A percentile compares a stretch with the other conserved stretches of the same genome.
These are phyloP conservation scores for Cinara cedri DNA, from an alignment of 2,888 invertebrate genomes.

Conservation along the genomic window DNA sequence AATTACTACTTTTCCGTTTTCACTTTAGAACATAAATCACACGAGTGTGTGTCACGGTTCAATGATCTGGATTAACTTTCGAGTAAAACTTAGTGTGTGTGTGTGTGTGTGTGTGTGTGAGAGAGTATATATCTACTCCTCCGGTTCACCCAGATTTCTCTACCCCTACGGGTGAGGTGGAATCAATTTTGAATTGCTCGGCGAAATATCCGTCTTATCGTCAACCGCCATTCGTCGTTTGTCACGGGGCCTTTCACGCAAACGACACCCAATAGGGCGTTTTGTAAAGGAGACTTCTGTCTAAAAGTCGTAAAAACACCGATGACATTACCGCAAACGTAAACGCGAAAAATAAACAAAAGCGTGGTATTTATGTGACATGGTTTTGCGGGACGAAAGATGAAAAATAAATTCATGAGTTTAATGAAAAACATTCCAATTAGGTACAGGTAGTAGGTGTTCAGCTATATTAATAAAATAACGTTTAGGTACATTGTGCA, in stretches of 20 bases:
- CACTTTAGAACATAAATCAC: conserved; percentile 36
- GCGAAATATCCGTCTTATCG: conserved; percentile 43
- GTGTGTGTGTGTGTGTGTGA: no score
- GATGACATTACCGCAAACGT: not conserved
- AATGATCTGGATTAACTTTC: conserved; percentile 52
- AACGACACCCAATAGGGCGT: conserved; percentile 6
- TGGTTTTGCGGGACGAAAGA: not conserved
- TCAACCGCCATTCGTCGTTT: conserved; percentile 35
- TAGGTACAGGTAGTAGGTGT: not conserved
- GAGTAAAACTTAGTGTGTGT: conserved; percentile 30
- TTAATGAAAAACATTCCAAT: not conserved
- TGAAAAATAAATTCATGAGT: not conserved
- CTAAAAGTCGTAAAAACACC: not conserved
- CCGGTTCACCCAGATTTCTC: not conserved
- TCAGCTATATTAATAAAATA: not conserved
- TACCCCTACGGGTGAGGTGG: conserved; percentile 18
- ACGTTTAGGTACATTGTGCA: not conserved
- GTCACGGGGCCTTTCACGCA: conserved; percentile 26
- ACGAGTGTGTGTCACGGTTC: conserved; percentile 41
- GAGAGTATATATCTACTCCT: not conserved
- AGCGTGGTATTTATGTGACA: conserved; percentile 1
- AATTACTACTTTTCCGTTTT: conserved; percentile 40
- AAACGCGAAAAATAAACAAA: not conserved
- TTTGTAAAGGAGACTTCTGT: conserved; percentile 12
- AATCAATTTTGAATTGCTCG: conserved; percentile 49